Evolutionary conservation across 2,113 vertebrate genomes (phyloP).

Genomic region (Turdus rufiventris): DNA sequence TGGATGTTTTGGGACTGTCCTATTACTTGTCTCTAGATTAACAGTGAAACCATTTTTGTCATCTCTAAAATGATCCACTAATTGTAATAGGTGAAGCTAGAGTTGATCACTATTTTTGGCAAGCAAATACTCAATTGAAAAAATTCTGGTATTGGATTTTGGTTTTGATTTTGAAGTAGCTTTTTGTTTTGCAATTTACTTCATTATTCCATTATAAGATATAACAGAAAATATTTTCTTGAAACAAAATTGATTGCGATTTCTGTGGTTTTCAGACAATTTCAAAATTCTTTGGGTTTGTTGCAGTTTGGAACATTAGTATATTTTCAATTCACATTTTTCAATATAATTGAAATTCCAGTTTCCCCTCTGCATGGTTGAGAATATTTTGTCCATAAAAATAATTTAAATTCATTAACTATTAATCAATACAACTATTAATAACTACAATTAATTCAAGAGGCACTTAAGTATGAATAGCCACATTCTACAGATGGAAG

Average conservation of each 20-base stretch:
- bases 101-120: not conserved
- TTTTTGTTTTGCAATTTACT: not conserved
- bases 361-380: not conserved
- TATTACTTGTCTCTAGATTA: not conserved
- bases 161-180: not conserved
- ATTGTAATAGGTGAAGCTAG: not conserved
- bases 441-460: conserved; percentile 30
- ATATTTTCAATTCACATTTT: conserved; percentile 19
- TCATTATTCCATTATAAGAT: not conserved
- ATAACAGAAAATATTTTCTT: not conserved
- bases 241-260: not conserved
- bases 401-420: conserved; percentile 31
- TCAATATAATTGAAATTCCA: not conserved
- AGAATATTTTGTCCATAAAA: conserved; percentile 16
- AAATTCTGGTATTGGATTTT: not conserved
- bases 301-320: not conserved
- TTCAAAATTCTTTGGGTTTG: conserved; percentile 12
- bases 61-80: not conserved
- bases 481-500: not conserved
- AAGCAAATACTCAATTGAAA: not conserved
- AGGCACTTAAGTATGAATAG: conserved; percentile 25
- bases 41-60: not conserved
- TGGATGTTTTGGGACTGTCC: not conserved
- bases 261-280: not conserved
- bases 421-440: conserved; percentile 39